phyloP scores from a whole-genome alignment of 1,140 invertebrate genomes.

The Caenorhabditis tropicalis region DNA sequence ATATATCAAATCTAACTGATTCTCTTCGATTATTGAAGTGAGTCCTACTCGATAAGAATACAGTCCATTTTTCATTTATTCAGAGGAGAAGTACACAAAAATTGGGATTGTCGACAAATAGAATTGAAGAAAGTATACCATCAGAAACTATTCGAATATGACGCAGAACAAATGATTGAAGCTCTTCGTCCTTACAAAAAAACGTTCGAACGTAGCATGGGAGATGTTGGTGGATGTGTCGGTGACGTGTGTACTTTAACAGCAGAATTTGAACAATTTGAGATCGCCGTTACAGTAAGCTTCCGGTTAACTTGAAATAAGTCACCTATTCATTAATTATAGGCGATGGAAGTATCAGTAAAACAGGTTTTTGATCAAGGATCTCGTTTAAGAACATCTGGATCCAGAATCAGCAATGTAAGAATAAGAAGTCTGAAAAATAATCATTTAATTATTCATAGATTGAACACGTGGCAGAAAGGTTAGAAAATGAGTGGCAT shows the following conservation, averaged over 20 bases:
- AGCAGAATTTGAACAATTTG: not conserved
- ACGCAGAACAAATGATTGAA: constrained; percentile 85
- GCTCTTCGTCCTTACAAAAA: not conserved
- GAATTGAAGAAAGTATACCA: constrained; percentile 94
- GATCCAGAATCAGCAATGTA: not conserved
- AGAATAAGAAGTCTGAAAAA: not conserved
- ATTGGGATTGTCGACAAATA: constrained; percentile 90
- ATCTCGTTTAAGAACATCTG: not conserved
- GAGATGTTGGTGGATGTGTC: constrained; percentile 15
- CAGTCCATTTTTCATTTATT: constrained; percentile 81
- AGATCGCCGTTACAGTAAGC: not conserved
- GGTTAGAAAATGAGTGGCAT: constrained; percentile 6
- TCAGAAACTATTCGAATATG: constrained; percentile 90
- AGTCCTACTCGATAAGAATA: not conserved
- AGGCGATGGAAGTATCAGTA: constrained; percentile 15
- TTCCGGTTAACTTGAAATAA: not conserved
- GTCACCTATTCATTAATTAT: not conserved
- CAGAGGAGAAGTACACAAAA: constrained; percentile 87
- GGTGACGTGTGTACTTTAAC: not conserved
- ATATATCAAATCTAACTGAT: constrained; percentile 73
- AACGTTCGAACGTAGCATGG: constrained; percentile 13
- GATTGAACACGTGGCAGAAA: not conserved
- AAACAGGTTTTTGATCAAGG: not conserved
- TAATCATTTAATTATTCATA: not conserved
- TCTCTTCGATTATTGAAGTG: constrained; percentile 76